phyloP scores from a whole-genome alignment of 2,888 invertebrate species.

The Lagria hirta region DNA sequence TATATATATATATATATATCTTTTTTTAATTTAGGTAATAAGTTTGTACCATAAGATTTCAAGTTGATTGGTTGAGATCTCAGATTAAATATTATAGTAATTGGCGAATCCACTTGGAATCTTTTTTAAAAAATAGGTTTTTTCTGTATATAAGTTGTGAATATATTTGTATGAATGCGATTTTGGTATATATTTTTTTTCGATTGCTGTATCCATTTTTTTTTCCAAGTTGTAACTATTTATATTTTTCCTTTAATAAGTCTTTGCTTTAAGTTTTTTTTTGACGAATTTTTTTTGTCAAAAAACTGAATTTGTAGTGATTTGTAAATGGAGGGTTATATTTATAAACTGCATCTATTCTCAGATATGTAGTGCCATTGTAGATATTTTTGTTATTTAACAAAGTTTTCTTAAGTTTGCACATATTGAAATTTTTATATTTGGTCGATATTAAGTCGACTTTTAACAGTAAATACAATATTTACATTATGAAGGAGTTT shows the following conservation, averaged over 20 bases:
- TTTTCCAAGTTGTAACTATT: slow-evolving; percentile 16
- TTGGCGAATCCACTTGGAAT: slow-evolving; percentile 36
- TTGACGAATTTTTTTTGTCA: slow-evolving; percentile 27
- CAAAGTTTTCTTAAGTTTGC: slow-evolving; percentile 42
- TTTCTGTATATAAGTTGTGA: slow-evolving; percentile 33
- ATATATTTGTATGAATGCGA: slow-evolving; percentile 28
- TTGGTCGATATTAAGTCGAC: slow-evolving; percentile 41
- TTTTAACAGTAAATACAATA: slow-evolving; percentile 33
- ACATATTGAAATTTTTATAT: slow-evolving; percentile 48
- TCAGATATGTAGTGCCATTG: slow-evolving; percentile 45
- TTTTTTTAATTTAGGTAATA: slow-evolving; percentile 32
- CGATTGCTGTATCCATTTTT: slow-evolving; percentile 17
- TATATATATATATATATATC: no score
- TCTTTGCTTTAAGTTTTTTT: slow-evolving; percentile 23
- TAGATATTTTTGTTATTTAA: slow-evolving; percentile 35
- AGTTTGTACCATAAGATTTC: slow-evolving; percentile 33
- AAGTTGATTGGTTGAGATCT: slow-evolving; percentile 42
- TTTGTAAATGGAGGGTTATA: slow-evolving; percentile 19
- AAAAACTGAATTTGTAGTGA: slow-evolving; percentile 30
- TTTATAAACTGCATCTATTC: slow-evolving; percentile 33
- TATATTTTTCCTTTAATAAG: slow-evolving; percentile 36
- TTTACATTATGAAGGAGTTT: slow-evolving; percentile 21
- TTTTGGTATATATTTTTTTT: slow-evolving; percentile 24
- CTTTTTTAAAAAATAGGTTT: slow-evolving; percentile 14
- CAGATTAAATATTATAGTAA: slow-evolving; percentile 35